Conservation (phyloP, 2,797 vertebrate genomes). For the Acrossocheilus fasciatus region DNA sequence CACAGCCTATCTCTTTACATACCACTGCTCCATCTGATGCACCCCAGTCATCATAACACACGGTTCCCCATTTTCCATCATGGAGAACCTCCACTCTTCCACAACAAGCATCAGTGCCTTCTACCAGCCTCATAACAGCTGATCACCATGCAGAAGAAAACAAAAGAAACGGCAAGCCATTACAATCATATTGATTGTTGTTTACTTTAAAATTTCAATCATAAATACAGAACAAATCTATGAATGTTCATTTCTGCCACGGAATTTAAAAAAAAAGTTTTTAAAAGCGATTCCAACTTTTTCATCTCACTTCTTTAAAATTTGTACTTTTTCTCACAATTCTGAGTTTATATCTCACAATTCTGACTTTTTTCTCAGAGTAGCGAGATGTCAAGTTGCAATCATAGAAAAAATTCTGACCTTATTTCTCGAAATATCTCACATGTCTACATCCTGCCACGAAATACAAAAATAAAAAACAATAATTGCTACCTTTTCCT, state of each 20-base stretch:
- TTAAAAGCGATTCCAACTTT: neutral
- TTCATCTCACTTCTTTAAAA: neutral
- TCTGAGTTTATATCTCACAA: no score
- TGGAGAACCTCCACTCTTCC: slow-evolving; percentile 6
- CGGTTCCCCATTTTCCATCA: slow-evolving; percentile 9
- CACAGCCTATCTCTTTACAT: slow-evolving; percentile 65
- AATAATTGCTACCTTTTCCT: no score
- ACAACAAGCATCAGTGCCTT: neutral
- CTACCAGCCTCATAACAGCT: neutral
- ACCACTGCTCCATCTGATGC: slow-evolving; percentile 56
- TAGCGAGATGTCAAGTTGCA: no score
- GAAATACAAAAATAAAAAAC: no score
- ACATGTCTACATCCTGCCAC: no score
- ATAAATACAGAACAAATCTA: neutral
- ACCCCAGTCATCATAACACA: slow-evolving; percentile 58
- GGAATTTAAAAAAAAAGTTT: no score
- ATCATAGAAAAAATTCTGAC: no score
- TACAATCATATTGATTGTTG: neutral
- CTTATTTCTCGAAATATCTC: no score
- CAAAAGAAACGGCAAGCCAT: neutral
- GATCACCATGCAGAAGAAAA: neutral
- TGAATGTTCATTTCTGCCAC: neutral
- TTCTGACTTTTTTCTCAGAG: no score
- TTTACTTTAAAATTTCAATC: neutral
- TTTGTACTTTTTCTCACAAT: neutral